Evolutionary conservation across 2,888 invertebrate species (phyloP), one percentile per base, ranked within the genome.

Genomic region (Polyommatus iphigenia): DNA sequence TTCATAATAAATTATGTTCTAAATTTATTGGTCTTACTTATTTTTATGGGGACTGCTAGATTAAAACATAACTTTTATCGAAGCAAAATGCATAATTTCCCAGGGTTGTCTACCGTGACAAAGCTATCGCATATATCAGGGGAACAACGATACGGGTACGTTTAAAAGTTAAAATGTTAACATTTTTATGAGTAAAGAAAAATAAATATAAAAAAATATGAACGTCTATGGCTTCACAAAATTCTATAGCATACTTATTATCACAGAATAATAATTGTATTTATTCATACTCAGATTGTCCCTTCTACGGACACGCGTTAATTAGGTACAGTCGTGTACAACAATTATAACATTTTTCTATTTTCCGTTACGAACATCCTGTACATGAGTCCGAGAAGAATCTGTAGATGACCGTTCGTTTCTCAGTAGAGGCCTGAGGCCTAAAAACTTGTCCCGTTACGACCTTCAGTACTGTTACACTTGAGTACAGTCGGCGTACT

Each of bases 391-490:
- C 82, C 82, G 79, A 82, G 84, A 84, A 84, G 83, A 83, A 82
- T 82, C 78, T 82, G 81, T 81, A 79, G 54, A 15, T 54, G 79
- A 76, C 80, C 80, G 81, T 84, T 81, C 29, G 73, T 62, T 83
- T 84, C 85, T 81, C 76, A 82, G 85, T 83, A 84, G 82, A 84
- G 72, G 32, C 79, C 59, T 76, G 72, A 62, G 78, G 78, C 83
- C 83, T 83, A 84, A 83, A 84, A 83, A 85, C 80, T 80, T 77
- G 78, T 80, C 73, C 83, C 82, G 83, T 83, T 84, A 84, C 79
- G 78, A 78, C 83, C 82, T 83, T 82, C 81, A 80, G 81, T 81
- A 81, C 81, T 76, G 80, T 81, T 81, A 81, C 79, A 67, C 73
- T 72, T 73, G 15, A 13, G 54, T 75, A 75, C 54, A 75, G 75